Conservation (phyloP, 92 coral and sea anemone species). For the Diadumene lineata region DNA sequence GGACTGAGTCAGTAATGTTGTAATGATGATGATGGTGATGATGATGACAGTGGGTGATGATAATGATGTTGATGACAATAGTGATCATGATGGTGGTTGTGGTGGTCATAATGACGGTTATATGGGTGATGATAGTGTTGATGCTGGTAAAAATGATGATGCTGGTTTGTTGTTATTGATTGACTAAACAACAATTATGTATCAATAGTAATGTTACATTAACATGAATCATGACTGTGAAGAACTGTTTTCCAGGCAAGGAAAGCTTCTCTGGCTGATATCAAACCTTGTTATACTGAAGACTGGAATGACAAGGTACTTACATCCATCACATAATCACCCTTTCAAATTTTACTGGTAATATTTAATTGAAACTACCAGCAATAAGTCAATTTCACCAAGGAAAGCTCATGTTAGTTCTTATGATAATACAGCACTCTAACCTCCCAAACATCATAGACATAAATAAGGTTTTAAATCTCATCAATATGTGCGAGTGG, state of each 20-base stretch:
- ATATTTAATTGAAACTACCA: no score
- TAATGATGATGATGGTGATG: background rate
- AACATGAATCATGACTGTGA: no score
- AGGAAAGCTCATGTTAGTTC: no score
- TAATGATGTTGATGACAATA: background rate
- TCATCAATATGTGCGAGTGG: no score
- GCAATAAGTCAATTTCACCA: background rate
- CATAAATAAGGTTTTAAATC: no score
- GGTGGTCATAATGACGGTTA: background rate
- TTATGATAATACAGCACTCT: no score
- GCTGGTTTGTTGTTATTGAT: no score
- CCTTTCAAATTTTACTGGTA: background rate
- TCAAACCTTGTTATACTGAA: constrained; percentile 53
- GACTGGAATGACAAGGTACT: constrained; percentile 84
- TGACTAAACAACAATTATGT: no score
- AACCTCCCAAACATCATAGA: no score
- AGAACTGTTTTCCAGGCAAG: constrained; percentile 52
- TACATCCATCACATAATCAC: background rate
- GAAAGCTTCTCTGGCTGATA: constrained; percentile 55
- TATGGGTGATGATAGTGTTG: background rate
- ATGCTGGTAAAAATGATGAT: background rate
- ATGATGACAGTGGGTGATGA: background rate
- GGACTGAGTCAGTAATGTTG: background rate
- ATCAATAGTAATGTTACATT: no score
- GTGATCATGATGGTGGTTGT: background rate